These are phyloP conservation scores for Athalia rosae DNA, from an alignment of 2,888 invertebrate genomes.

Conservation along the genomic window DNA sequence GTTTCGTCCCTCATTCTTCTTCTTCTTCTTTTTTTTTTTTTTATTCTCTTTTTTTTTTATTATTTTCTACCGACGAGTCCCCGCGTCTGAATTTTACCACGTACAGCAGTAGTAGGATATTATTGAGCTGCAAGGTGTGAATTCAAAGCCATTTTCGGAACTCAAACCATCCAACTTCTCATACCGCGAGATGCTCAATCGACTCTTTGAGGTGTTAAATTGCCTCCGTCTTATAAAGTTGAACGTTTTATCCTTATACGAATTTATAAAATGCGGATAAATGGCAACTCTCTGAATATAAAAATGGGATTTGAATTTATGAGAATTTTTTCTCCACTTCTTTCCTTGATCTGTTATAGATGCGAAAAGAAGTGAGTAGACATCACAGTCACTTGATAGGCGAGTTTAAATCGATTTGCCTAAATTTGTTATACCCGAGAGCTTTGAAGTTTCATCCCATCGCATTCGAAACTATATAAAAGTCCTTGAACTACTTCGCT, in stretches of 20 bases:
- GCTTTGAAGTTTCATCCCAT: background rate
- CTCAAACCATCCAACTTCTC: background rate
- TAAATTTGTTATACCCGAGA: background rate
- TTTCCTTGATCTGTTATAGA: too few species aligned
- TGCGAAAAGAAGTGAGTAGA: too few species aligned
- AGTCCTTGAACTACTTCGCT: background rate
- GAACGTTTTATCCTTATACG: background rate
- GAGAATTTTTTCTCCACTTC: too few species aligned
- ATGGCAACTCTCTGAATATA: background rate
- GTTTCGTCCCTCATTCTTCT: too few species aligned
- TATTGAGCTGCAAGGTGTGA: background rate
- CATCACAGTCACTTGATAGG: too few species aligned
- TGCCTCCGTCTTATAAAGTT: background rate
- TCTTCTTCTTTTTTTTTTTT: too few species aligned
- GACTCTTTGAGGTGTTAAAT: background rate
- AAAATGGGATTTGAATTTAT: background rate
- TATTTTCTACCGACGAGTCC: too few species aligned
- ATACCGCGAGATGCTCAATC: too few species aligned
- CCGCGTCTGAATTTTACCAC: too few species aligned
- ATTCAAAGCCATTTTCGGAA: background rate
- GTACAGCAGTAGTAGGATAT: background rate
- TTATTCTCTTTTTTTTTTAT: too few species aligned
- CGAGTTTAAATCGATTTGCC: background rate
- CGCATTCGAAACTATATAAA: background rate
- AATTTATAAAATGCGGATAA: background rate